These are phyloP conservation scores for Cygnus olor DNA, from an alignment of 2,797 vertebrate species.

Conservation along the genomic window DNA sequence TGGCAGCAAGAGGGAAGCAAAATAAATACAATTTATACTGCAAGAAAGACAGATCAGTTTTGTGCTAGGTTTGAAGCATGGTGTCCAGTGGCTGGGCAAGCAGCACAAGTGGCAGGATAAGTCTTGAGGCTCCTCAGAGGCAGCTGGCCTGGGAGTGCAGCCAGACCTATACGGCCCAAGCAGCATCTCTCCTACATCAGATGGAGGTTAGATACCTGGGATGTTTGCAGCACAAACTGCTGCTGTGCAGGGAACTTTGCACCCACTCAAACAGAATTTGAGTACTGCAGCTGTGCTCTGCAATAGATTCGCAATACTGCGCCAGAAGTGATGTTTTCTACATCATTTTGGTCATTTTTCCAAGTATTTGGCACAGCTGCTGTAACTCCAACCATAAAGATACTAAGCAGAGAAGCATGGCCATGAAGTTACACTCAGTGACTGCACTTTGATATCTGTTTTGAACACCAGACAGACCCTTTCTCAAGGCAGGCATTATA, in stretches of 20 bases:
- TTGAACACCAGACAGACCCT: neutral
- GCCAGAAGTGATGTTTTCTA: neutral
- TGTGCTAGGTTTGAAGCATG: neutral
- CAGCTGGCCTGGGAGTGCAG: neutral
- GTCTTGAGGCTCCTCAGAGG: neutral
- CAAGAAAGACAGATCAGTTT: neutral
- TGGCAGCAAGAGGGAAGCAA: neutral
- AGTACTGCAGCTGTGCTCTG: neutral
- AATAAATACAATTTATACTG: constrained; percentile 38
- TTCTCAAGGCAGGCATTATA: neutral
- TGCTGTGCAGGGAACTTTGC: neutral
- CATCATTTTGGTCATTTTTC: neutral
- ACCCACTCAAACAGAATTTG: neutral
- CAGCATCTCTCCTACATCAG: neutral
- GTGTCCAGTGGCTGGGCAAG: constrained; percentile 22
- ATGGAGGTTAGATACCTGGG: constrained; percentile 31
- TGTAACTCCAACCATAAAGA: neutral
- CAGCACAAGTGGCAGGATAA: neutral
- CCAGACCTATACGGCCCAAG: neutral
- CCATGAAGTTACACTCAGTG: neutral
- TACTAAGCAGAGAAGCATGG: neutral
- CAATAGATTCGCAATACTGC: neutral
- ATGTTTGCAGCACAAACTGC: neutral
- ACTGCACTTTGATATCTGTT: neutral
- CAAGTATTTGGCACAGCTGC: neutral